Evolutionary conservation across 2,797 vertebrate genomes (phyloP), one percentile per base, ranked within the genome.

Genomic region (Pantherophis vulpinus): DNA sequence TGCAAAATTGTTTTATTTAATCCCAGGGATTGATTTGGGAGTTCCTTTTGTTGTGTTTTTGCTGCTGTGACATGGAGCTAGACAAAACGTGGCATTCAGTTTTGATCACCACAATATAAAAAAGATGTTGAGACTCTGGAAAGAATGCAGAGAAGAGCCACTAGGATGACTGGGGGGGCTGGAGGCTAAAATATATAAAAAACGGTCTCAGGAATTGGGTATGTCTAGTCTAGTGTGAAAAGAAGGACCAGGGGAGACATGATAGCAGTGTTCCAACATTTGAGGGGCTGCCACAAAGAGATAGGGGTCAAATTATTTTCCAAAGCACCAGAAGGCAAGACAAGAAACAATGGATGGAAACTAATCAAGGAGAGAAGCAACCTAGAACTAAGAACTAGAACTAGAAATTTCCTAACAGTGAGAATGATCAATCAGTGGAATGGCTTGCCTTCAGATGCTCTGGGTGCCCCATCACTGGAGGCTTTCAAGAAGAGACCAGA

Each of bases 31-130:
- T 16, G 93, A 94, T 94, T 66, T 93, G 95, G 94, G 96, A 97
- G 97, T 94, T 97, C 95, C 96, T 97, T 97, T 95, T 55, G 95
- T 91, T 95, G 92, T 56, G 92, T 47, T 83, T 96, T 96, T 94
- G 94, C 94, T 95, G 32, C 42, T 86, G 29, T 60, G 56, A 32
- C 93, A 95, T 95, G 92, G 95, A 94, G 95, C 95, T 47, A 95
- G 96, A 95, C 96, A 96, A 96, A 97, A 87, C 91, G 42, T 0
- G 66, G n/a, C n/a, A 70, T 70, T 14, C n/a, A 70, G 6, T 70
- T 70, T 70, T 32, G 66, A 74, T 74, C 66, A 74, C n/a, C 66
- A 37, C 14, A 74, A 74, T 74, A 74, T 9, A 16, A 74, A 74
- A 74, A 74, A 37, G n/a, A 37, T 18, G n/a, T 37, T 37, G 66